Conservation (phyloP, 2,888 invertebrate species). For the Diaprepes abbreviatus region DNA sequence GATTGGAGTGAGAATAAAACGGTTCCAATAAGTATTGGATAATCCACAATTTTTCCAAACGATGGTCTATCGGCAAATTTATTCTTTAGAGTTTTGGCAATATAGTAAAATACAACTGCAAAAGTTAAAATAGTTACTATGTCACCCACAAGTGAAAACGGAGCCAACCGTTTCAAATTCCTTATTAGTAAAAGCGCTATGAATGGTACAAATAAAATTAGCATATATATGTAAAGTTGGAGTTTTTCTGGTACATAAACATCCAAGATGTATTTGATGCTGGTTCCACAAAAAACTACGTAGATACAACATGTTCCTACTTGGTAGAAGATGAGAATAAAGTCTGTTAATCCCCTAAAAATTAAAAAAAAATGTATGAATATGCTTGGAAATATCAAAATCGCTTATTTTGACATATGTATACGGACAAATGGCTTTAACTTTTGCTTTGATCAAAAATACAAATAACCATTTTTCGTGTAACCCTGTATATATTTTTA, state of each 20-base stretch:
- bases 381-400: too few relatives aligned
- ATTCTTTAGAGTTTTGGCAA: slow-evolving; percentile 78
- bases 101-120: slow-evolving; percentile 87
- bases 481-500: too few relatives aligned
- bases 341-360: slow-evolving; percentile 73
- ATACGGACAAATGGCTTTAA: too few relatives aligned
- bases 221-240: slow-evolving; percentile 58
- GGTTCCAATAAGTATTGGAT: slow-evolving; percentile 96
- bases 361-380: too few relatives aligned
- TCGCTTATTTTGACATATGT: too few relatives aligned
- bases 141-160: slow-evolving; percentile 92
- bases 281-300: slow-evolving; percentile 68
- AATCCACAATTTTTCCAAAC: slow-evolving; percentile 76
- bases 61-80: slow-evolving; percentile 74
- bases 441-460: too few relatives aligned
- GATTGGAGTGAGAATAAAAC: slow-evolving; percentile 97
- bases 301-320: slow-evolving; percentile 91
- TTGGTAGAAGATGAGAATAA: slow-evolving; percentile 85
- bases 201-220: slow-evolving; percentile 71
- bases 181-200: slow-evolving; percentile 86
- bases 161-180: slow-evolving; percentile 89
- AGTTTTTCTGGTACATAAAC: slow-evolving; percentile 54
- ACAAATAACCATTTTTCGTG: too few relatives aligned
- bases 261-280: slow-evolving; percentile 62
- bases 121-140: slow-evolving; percentile 86